Evolutionary conservation across 2,797 vertebrate genomes (phyloP).

Genomic region (Scyliorhinus canicula): DNA sequence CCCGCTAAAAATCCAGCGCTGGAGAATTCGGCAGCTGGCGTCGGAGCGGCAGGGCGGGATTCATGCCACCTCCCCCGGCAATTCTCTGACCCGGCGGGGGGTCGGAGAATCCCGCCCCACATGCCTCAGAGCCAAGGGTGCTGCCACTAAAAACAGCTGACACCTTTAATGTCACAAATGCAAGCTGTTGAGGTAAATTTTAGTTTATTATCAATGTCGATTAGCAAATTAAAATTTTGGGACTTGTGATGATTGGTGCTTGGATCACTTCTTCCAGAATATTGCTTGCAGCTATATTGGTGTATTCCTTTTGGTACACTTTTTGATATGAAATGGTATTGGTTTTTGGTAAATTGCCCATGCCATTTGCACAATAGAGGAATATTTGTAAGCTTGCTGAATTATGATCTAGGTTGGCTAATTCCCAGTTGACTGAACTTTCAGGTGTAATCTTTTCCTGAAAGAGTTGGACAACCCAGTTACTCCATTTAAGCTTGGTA

Average conservation of each 20-base stretch:
- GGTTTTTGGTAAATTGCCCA: not conserved
- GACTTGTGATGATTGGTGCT: not conserved
- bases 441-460: not conserved
- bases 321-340: not conserved
- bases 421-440: not conserved
- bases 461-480: not conserved
- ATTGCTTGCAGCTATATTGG: not conserved
- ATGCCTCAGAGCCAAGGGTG: not conserved
- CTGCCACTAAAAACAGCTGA: not conserved
- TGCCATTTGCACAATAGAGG: not conserved
- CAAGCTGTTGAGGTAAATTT: not conserved
- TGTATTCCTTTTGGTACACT: not conserved
- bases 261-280: not conserved
- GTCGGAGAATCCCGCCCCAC: too few species aligned
- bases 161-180: not conserved
- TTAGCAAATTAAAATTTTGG: not conserved
- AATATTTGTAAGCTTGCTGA: not conserved
- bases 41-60: too few species aligned
- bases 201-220: not conserved
- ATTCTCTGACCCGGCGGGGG: too few species aligned
- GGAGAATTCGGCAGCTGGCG: too few species aligned
- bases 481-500: not conserved
- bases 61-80: too few species aligned
- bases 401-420: not conserved
- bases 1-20: too few species aligned